Conservation (phyloP, 1,140 invertebrate genomes). For the Drosophila pseudoobscura region DNA sequence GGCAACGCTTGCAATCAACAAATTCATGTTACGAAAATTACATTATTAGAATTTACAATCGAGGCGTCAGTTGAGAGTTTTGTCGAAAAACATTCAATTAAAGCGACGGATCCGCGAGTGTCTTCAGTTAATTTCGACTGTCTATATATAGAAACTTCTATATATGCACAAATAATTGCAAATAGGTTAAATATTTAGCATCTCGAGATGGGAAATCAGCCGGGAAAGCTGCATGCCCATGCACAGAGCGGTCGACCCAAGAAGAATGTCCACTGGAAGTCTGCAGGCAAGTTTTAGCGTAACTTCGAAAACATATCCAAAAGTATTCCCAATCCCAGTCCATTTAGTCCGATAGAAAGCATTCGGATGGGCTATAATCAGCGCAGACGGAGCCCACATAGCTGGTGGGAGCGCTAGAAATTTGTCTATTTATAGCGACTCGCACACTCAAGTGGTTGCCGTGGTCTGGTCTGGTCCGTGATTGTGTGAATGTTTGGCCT, state of each 20-base stretch:
- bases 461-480: slow-evolving; percentile 38
- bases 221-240: slow-evolving; percentile 75
- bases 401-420: slow-evolving; percentile 72
- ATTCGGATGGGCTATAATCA: too few species aligned
- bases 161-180: slow-evolving; percentile 73
- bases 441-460: slow-evolving; percentile 80
- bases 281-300: slow-evolving; percentile 85
- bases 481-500: slow-evolving; percentile 63
- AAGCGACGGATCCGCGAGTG: slow-evolving; percentile 53
- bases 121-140: slow-evolving; percentile 59
- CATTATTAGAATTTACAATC: slow-evolving; percentile 32
- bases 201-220: slow-evolving; percentile 80
- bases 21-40: slow-evolving; percentile 42
- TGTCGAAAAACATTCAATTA: slow-evolving; percentile 29
- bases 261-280: slow-evolving; percentile 89
- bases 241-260: slow-evolving; percentile 84
- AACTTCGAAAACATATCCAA: slow-evolving; percentile 4
- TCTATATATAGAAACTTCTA: slow-evolving; percentile 76
- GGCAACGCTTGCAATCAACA: slow-evolving; percentile 47
- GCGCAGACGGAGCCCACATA: slow-evolving; percentile 43
- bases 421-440: slow-evolving; percentile 77
- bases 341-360: too few species aligned
- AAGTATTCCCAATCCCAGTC: too few species aligned
- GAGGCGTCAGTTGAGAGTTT: background rate
- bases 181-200: slow-evolving; percentile 74